Evolutionary conservation across 92 coral and sea anemone species (phyloP), one percentile per base, ranked within the genome.

Genomic region (Siderastrea radians): DNA sequence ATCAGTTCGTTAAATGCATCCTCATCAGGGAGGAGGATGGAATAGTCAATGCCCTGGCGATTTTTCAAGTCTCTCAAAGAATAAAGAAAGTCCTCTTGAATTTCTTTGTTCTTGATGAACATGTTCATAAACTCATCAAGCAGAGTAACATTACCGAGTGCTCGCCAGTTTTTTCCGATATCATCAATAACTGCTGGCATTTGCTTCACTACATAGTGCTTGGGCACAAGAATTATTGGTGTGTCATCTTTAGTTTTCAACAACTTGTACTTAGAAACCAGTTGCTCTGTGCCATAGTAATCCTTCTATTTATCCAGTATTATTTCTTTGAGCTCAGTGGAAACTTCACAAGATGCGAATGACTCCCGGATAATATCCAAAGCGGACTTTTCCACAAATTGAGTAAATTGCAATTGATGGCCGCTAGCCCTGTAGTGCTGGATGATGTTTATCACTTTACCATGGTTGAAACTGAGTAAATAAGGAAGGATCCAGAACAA

Each of bases 31-130:
- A 89, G 72, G 9, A 89, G 44, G 9, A 89, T 77, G 0, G 84
- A 86, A 84, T 63, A 89, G 63, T 89, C 85, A 3, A 84, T 84
- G 12, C 89, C 89, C 26, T 76, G 88, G 9, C 76, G 61, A 17
- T 89, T 3, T 38, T 70, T 76, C 47, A 69, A 44, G 10, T 49
- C 17, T 73, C n/a, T 17, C 78, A 89, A 55, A 50, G 86, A 61
- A 44, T 9, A 5, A 13, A 89, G 60, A 10, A 89, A 55, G 55
- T 88, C 92, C 19, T 2, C 7, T 45, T 88, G 92, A 3, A 88
- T 46, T 75, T 82, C 83, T 19, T 47, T 69, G 74, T 47, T 49
- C 44, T 63, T 72, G 6, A 89, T 63, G 60, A 89, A 84, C 45
- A 61, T 78, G 52, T 55, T 71, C 26, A 84, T 57, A 53, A 89